Evolutionary conservation across 2,888 invertebrate species (phyloP), one percentile per base, ranked within the genome.

Genomic region (Ceramica pisi): DNA sequence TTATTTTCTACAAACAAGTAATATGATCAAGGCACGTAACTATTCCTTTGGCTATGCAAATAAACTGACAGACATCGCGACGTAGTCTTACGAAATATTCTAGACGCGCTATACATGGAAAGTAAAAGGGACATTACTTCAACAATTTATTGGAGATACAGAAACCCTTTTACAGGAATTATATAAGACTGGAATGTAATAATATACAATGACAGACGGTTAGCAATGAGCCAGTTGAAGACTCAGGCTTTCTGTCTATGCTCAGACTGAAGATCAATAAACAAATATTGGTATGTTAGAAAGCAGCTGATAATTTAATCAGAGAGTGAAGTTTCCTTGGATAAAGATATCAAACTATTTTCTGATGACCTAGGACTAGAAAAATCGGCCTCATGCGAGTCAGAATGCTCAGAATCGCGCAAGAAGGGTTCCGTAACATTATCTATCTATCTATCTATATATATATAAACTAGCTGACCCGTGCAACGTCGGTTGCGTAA

Each of bases 51-150:
- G 9, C 9, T 78, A 69, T 69, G 71, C 31, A 69, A 77, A 77
- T 77, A n/a, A 35, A n/a, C 23, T 10, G 21, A 55, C 68, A 68
- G 48, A 69, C 23, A 68, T 71, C 68, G 77, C 68, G 31, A 44
- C 78, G 19, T 68, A 56, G 50, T 69, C n/a, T 69, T 77, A 68
- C 41, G 56, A 57, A 77, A 57, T 76, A 76, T 69, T 35, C 21
- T 44, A 23, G 41, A n/a, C 31, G 31, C 31, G 31, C 31, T 31
- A 31, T 53, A 21, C 7, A 51, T 44, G 44, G 51, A 53, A 53
- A 75, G 35, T 44, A 38, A 75, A 64, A 23, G n/a, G 16, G 26
- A 46, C 14, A 53, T 53, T 38, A 66, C 21, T 38, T 53, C 51
- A 26, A 21, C 14, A 65, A 65, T 53, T 53, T 46, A 46, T 38